phyloP scores from a whole-genome alignment of 2,888 invertebrate genomes.

The Troglohyphantes excavatus region DNA sequence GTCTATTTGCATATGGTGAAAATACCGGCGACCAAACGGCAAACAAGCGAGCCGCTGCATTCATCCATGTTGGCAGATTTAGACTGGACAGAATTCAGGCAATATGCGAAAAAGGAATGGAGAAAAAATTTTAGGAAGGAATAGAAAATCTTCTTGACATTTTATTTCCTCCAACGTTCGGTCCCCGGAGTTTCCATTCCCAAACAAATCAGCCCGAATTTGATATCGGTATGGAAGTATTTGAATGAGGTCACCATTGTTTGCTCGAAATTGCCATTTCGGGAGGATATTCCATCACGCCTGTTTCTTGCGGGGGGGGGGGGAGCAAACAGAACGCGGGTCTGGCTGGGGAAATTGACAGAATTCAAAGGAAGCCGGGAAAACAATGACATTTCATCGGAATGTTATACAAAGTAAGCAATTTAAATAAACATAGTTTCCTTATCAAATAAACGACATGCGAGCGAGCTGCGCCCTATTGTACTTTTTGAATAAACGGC shows the following conservation, averaged over 20 bases:
- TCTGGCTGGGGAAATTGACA: background rate
- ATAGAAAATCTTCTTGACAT: slow-evolving; percentile 16
- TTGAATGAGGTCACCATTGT: slow-evolving; percentile 51
- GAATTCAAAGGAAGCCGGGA: slow-evolving; percentile 14
- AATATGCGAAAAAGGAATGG: background rate
- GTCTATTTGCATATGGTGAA: background rate
- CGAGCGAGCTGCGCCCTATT: background rate
- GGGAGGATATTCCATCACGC: slow-evolving; percentile 22
- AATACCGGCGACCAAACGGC: background rate
- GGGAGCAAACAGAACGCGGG: background rate
- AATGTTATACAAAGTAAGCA: slow-evolving; percentile 52
- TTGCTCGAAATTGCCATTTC: slow-evolving; percentile 53
- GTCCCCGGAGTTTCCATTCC: slow-evolving; percentile 27
- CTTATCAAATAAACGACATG: slow-evolving; percentile 35
- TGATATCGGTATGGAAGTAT: slow-evolving; percentile 51
- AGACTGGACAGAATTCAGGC: background rate
- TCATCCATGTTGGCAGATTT: background rate
- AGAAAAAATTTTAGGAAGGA: background rate
- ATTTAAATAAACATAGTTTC: slow-evolving; percentile 36
- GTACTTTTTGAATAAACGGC: slow-evolving; percentile 29
- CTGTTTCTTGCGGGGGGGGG: background rate
- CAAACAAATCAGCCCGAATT: slow-evolving; percentile 46
- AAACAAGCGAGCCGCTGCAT: background rate
- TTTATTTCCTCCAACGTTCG: slow-evolving; percentile 5
- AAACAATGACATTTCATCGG: slow-evolving; percentile 29